Conservation (phyloP, 2,113 vertebrate species). For the Dromaius novaehollandiae region DNA sequence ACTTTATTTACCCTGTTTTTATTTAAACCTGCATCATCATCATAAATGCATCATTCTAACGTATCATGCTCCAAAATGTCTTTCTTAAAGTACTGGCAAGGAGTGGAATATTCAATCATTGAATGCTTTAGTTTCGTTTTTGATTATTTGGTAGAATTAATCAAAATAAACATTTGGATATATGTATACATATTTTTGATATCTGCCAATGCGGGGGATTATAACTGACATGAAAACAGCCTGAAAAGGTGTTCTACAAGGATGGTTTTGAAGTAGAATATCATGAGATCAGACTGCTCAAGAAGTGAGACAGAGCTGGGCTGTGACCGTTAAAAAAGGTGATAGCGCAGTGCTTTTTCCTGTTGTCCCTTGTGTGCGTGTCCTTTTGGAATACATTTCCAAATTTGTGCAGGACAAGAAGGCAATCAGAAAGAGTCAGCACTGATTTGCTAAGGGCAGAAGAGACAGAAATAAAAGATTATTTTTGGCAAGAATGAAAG, state of each 20-base stretch:
- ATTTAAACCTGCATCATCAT: neutral
- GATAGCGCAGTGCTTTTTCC: neutral
- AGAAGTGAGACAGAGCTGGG: neutral
- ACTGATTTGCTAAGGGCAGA: neutral
- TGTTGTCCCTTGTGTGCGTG: neutral
- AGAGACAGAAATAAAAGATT: slow-evolving; percentile 66
- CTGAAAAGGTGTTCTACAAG: neutral
- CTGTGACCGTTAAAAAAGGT: neutral
- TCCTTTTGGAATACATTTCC: neutral
- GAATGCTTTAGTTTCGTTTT: neutral
- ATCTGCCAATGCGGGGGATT: neutral
- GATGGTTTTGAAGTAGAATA: neutral
- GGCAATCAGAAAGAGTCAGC: neutral
- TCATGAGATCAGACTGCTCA: neutral
- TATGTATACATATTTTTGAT: neutral
- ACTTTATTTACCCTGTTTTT: neutral
- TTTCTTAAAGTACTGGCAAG: neutral
- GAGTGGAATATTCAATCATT: neutral
- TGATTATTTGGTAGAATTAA: neutral
- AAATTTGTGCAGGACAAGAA: neutral
- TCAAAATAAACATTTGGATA: neutral
- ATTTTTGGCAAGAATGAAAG: slow-evolving; percentile 78
- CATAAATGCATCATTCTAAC: neutral
- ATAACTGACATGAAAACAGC: neutral
- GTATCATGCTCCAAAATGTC: neutral